Evolutionary conservation across 2,113 vertebrate genomes (phyloP).

Genomic region (Peromyscus leucopus): DNA sequence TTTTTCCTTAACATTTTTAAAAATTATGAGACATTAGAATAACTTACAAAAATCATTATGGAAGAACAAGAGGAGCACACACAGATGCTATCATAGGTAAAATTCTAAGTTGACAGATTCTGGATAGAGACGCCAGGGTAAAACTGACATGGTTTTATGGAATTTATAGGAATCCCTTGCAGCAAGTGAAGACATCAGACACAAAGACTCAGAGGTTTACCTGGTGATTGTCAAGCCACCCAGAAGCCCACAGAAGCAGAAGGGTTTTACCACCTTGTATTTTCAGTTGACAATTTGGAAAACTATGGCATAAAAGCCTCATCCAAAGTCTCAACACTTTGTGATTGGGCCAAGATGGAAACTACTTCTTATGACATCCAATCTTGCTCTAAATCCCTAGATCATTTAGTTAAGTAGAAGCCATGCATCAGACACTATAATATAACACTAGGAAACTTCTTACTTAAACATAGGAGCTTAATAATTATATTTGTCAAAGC

Average conservation of each 20-base stretch:
- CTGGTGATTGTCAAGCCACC: neutral
- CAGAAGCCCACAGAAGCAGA: neutral
- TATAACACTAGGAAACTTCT: neutral
- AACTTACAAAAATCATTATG: neutral
- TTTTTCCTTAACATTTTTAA: neutral
- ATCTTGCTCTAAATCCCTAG: neutral
- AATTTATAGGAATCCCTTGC: neutral
- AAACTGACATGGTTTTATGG: neutral
- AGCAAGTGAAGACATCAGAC: neutral
- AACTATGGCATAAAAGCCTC: neutral
- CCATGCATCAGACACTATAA: neutral
- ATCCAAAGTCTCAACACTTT: neutral
- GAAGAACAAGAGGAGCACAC: neutral
- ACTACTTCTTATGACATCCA: neutral
- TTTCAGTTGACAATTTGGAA: conserved; percentile 50
- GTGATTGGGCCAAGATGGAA: neutral
- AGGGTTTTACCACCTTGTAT: neutral
- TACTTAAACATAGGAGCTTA: neutral
- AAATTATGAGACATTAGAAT: neutral
- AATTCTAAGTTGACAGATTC: neutral
- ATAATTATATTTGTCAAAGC: neutral
- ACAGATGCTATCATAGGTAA: neutral
- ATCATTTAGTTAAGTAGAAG: neutral
- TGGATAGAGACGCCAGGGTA: neutral
- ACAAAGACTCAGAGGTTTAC: neutral